Evolutionary conservation across 2,113 vertebrate genomes (phyloP).

Genomic region (Calyptommatus sinebrachiatus): DNA sequence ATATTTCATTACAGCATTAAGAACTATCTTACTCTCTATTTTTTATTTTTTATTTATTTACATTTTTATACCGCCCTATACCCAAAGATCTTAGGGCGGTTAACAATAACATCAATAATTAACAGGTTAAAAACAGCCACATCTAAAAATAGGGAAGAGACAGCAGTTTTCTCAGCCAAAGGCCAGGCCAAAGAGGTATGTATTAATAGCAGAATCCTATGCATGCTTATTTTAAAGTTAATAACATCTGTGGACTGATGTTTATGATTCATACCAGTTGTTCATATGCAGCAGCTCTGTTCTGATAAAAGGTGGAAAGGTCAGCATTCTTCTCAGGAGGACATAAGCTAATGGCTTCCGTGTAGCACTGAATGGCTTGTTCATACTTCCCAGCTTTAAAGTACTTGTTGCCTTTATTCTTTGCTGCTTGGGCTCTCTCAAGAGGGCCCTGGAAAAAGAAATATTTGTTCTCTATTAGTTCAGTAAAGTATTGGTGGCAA

Average conservation of each 20-base stretch:
- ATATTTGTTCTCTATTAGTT: background rate
- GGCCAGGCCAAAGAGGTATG: too few species aligned
- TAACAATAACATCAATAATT: too few species aligned
- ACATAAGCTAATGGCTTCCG: slow-evolving; percentile 92
- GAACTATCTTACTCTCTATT: slow-evolving; percentile 15
- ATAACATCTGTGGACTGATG: background rate
- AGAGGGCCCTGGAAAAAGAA: slow-evolving; percentile 82
- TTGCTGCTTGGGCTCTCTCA: slow-evolving; percentile 91
- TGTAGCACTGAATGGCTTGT: slow-evolving; percentile 96
- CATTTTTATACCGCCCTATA: too few species aligned
- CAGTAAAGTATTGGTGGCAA: too few species aligned
- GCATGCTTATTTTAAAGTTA: background rate
- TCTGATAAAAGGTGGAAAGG: slow-evolving; percentile 97
- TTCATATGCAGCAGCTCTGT: slow-evolving; percentile 96
- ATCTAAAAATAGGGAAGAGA: too few species aligned
- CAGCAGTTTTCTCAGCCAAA: too few species aligned
- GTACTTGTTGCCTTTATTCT: slow-evolving; percentile 98
- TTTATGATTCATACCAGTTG: slow-evolving; percentile 83
- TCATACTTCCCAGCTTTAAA: slow-evolving; percentile 97
- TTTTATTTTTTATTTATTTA: too few species aligned
- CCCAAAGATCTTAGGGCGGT: too few species aligned
- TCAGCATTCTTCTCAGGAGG: slow-evolving; percentile 90
- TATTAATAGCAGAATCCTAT: background rate
- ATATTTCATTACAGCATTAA: background rate
- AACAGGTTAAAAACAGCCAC: too few species aligned